Percentiles rank a stretch among this genome's conserved stretches.
Conservation (phyloP, 2,113 vertebrate genomes). For the Camelus bactrianus region DNA sequence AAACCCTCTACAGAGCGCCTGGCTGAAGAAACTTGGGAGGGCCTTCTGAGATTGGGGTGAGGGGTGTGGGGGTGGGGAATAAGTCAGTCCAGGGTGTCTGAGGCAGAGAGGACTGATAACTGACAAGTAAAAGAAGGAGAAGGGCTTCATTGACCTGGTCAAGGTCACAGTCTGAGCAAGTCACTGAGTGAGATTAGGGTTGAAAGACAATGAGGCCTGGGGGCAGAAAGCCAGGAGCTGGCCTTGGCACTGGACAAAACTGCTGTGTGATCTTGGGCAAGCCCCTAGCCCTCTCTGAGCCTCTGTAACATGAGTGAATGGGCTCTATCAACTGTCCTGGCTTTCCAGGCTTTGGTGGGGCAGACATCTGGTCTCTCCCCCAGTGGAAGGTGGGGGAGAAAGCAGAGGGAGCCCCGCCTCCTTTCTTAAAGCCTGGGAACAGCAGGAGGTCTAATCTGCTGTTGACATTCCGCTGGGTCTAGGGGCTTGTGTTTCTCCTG, state of each 20-base stretch:
- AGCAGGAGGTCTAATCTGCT: constrained; percentile 43
- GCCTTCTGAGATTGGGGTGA: neutral
- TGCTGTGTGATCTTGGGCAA: neutral
- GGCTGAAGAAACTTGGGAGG: neutral
- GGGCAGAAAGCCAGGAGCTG: fast-evolving
- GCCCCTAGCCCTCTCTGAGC: constrained; percentile 23
- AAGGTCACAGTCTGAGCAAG: neutral
- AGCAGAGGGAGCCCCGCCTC: neutral
- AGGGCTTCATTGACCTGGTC: neutral
- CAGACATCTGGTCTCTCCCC: neutral
- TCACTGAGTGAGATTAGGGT: neutral
- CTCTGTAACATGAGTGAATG: neutral
- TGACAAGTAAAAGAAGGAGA: neutral
- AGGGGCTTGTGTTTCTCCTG: constrained; percentile 50
- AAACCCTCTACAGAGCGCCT: neutral
- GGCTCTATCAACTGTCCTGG: neutral
- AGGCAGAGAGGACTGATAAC: neutral
- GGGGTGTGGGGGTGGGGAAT: fast-evolving
- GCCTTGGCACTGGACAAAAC: neutral
- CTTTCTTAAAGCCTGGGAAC: constrained; percentile 58
- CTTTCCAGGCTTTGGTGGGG: neutral
- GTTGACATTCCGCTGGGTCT: constrained; percentile 54
- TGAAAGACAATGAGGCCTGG: fast-evolving
- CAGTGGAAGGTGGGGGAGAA: neutral
- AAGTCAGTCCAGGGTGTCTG: neutral